Evolutionary conservation across 2,113 vertebrate species (phyloP).

Genomic region (Xiphophorus maculatus): DNA sequence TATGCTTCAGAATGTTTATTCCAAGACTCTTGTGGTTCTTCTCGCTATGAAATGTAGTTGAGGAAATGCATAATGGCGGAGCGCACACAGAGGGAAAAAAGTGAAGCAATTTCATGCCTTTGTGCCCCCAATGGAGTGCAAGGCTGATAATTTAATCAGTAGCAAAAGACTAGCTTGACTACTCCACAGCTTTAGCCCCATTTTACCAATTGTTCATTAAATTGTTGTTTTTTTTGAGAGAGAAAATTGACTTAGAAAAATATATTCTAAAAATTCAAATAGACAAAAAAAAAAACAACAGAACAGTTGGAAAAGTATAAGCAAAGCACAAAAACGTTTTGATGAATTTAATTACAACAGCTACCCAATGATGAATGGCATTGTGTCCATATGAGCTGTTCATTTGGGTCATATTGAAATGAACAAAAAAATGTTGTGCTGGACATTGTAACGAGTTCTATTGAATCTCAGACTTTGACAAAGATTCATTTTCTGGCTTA

Average conservation of each 20-base stretch:
- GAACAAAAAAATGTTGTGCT: background rate
- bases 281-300: background rate
- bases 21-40: slow-evolving; percentile 35
- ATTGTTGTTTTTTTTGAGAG: slow-evolving; percentile 16
- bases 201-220: slow-evolving; percentile 44
- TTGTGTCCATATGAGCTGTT: background rate
- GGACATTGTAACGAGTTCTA: background rate
- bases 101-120: slow-evolving; percentile 78
- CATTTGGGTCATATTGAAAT: background rate
- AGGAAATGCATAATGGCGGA: slow-evolving; percentile 66
- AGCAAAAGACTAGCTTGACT: slow-evolving; percentile 63
- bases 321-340: background rate
- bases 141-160: slow-evolving; percentile 73
- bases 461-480: background rate
- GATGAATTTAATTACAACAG: no score
- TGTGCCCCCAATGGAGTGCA: slow-evolving; percentile 57
- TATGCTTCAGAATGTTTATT: slow-evolving; percentile 48
- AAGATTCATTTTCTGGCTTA: no score
- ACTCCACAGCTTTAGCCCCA: slow-evolving; percentile 36
- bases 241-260: slow-evolving; percentile 1
- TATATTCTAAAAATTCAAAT: background rate
- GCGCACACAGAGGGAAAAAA: slow-evolving; percentile 49
- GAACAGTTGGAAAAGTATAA: no score
- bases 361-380: no score
- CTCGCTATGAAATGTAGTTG: slow-evolving; percentile 60